Percentiles rank a stretch among this genome's conserved stretches.
These are phyloP conservation scores for Entomobrya proxima DNA, from an alignment of 2,888 invertebrate genomes.

Conservation along the genomic window DNA sequence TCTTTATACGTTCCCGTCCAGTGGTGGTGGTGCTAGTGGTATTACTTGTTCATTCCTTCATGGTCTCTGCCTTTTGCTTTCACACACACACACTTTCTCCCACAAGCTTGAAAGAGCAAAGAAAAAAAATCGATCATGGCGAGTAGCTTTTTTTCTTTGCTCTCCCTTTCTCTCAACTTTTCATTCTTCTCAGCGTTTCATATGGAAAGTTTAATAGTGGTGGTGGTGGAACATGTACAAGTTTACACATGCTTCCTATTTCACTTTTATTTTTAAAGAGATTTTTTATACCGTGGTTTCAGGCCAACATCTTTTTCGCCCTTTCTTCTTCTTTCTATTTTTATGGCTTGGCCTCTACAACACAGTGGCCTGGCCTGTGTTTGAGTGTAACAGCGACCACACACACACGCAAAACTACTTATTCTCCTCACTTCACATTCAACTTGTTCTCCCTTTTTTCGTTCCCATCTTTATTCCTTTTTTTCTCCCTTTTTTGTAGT, in stretches of 20 bases:
- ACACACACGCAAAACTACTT: slow-evolving; percentile 24
- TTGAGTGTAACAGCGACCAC: not conserved
- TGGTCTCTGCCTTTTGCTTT: slow-evolving; percentile 18
- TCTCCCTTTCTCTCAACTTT: slow-evolving; percentile 49
- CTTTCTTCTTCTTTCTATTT: slow-evolving; percentile 67
- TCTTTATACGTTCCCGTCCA: not conserved
- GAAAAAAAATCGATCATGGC: slow-evolving; percentile 67
- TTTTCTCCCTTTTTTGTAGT: slow-evolving; percentile 52
- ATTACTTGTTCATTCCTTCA: slow-evolving; percentile 22
- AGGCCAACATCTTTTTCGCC: slow-evolving; percentile 81
- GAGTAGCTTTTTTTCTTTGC: slow-evolving; percentile 35
- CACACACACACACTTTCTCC: not conserved
- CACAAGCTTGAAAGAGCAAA: slow-evolving; percentile 74
- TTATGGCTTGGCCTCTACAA: slow-evolving; percentile 67
- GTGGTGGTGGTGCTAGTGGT: too few species aligned
- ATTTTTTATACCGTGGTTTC: slow-evolving; percentile 81
- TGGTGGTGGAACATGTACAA: not conserved
- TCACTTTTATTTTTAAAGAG: slow-evolving; percentile 76
- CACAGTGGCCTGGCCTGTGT: slow-evolving; percentile 53
- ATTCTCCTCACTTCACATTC: slow-evolving; percentile 43
- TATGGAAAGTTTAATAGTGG: too few species aligned
- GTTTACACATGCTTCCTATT: not conserved
- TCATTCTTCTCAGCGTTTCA: slow-evolving; percentile 38
- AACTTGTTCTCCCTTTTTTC: slow-evolving; percentile 49
- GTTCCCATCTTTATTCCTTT: slow-evolving; percentile 51